A percentile compares a stretch with the other conserved stretches of the same genome.
Conservation (phyloP, 2,888 invertebrate species). For the Pemphredon lugubris region DNA sequence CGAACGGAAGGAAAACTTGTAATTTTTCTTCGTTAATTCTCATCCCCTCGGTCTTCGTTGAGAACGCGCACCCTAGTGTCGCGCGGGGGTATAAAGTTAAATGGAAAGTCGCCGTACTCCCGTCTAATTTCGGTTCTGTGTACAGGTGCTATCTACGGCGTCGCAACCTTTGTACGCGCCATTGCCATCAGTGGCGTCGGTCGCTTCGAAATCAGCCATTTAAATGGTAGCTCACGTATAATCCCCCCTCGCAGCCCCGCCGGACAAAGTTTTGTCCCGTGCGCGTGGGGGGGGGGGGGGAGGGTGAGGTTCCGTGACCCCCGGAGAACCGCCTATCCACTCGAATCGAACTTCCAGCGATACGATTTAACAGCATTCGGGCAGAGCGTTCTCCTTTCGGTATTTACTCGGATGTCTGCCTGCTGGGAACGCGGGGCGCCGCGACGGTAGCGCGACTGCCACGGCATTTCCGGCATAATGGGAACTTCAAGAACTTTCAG, state of each 20-base stretch:
- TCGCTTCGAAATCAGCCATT: conserved; percentile 74
- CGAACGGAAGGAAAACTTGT: too few relatives aligned
- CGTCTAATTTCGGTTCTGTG: conserved; percentile 36
- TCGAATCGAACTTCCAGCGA: conserved; percentile 67
- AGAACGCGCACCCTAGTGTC: too few relatives aligned
- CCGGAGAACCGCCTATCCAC: conserved; percentile 21
- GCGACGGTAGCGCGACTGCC: conserved; percentile 1
- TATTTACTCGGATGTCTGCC: conserved; percentile 68
- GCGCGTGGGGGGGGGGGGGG: background rate
- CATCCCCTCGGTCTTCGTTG: too few relatives aligned
- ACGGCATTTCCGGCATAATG: conserved; percentile 50
- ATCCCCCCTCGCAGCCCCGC: conserved; percentile 16
- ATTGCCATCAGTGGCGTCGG: conserved; percentile 40
- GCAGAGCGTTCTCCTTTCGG: conserved; percentile 53
- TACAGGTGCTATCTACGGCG: conserved; percentile 13
- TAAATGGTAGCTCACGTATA: conserved; percentile 75
- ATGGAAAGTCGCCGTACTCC: conserved; percentile 26
- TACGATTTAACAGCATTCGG: conserved; percentile 73
- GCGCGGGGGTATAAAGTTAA: too few relatives aligned
- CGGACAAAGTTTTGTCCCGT: conserved; percentile 69
- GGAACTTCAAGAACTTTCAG: conserved; percentile 51
- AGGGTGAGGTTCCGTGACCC: too few relatives aligned
- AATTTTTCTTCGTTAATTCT: too few relatives aligned
- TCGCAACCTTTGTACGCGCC: conserved; percentile 17
- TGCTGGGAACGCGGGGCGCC: conserved; percentile 42